Evolutionary conservation across 2,113 vertebrate species (phyloP), one percentile per base, ranked within the genome.

Genomic region (Podarcis raffonei): DNA sequence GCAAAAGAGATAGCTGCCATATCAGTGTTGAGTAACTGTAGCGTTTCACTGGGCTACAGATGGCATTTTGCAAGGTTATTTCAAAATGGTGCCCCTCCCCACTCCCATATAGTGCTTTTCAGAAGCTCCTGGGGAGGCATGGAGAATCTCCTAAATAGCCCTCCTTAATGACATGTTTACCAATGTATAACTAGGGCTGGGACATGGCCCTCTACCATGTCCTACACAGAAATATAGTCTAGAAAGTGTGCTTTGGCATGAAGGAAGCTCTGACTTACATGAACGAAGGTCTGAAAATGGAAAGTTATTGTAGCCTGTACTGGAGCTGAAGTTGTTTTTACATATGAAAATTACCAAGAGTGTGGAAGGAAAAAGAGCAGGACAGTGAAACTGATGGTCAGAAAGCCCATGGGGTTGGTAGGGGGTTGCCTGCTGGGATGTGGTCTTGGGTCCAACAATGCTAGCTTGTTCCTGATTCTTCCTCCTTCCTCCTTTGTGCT

Each of bases 1-100:
- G 42, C 32, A 88, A 86, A 91, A 91, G 32, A 76, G 89, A 92
- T 86, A 90, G n/a, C 30, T 83, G 76, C 84, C 72, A 37, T 86
- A 91, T 81, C 83, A 88, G 91, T 93, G 80, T 3, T 1, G 16
- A 81, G 18, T 83, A 85, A 71, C 57, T 79, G 77, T 84, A 92
- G 25, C 6, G 32, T 23, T 91, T 91, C 90, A 37, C 77, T 53
- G 87, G 59, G 13, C 39, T 93, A 27, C n/a, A 59, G 75, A 72
- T 39, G 53, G 72, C 30, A 9, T 35, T 62, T 39, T 87, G 32
- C 35, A 77, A 91, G 35, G 48, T 83, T 77, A 59, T 57, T 68
- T 83, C 81, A 88, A 88, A 83, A 83, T 76, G 59, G 62, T 83
- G 81, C 65, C 59, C 81, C 39, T 79, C 48, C 48, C n/a, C 12